A percentile compares a stretch with the other conserved stretches of the same genome.
These are phyloP conservation scores for Gibbula magus DNA, from an alignment of 2,888 invertebrate species.

Conservation along the genomic window DNA sequence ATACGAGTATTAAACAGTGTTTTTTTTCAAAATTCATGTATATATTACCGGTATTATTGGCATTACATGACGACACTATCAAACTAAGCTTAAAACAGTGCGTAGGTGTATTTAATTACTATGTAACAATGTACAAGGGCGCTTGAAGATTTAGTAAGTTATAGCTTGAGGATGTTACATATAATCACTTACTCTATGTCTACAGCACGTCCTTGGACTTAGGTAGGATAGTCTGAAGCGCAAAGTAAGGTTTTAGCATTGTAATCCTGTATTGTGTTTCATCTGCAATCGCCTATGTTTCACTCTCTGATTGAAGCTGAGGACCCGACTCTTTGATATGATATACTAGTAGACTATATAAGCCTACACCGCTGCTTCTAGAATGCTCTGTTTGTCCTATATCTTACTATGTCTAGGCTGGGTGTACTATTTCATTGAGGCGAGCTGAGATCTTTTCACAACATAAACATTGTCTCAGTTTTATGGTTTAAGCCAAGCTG, in stretches of 20 bases:
- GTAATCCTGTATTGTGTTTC: conserved; percentile 2
- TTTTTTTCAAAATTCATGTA: background rate
- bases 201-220: background rate
- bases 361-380: background rate
- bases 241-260: background rate
- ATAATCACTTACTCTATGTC: background rate
- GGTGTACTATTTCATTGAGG: too few species aligned
- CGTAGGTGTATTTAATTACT: conserved; percentile 8
- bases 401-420: too few species aligned
- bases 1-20: too few species aligned
- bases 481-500: too few species aligned
- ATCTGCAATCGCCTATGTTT: background rate
- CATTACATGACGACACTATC: background rate
- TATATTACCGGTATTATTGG: background rate
- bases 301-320: background rate
- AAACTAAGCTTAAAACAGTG: background rate
- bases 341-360: background rate
- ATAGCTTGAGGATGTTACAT: background rate
- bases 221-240: background rate
- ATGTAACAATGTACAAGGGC: conserved; percentile 5
- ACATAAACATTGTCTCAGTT: too few species aligned
- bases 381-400: background rate
- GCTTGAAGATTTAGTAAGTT: background rate
- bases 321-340: background rate
- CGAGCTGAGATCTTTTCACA: too few species aligned